A percentile compares a stretch with the other conserved stretches of the same genome.
phyloP scores from a whole-genome alignment of 2,888 invertebrate species.

The Germaria angustata region DNA sequence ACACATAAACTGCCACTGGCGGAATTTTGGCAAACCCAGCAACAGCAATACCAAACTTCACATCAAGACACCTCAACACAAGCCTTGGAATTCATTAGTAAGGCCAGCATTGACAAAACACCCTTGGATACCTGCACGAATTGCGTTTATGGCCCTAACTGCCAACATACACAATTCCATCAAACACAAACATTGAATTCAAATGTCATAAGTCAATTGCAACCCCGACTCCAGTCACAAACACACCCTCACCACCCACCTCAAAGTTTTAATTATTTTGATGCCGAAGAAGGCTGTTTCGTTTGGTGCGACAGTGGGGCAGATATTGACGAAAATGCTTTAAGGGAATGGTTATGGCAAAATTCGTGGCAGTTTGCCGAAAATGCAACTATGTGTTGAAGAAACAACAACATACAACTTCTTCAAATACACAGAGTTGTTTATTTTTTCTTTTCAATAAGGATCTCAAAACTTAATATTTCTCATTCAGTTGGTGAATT shows the following conservation, averaged over 20 bases:
- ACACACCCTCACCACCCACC: neutral
- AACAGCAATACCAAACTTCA: conserved; percentile 17
- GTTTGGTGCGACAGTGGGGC: conserved; percentile 46
- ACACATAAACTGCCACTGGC: conserved; percentile 43
- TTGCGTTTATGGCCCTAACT: conserved; percentile 77
- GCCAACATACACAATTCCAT: conserved; percentile 78
- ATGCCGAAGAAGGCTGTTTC: conserved; percentile 63
- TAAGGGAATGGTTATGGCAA: conserved; percentile 51
- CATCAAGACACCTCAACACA: conserved; percentile 29
- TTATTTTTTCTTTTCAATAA: conserved; percentile 22
- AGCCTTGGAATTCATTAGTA: conserved; percentile 71
- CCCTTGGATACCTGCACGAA: conserved; percentile 70
- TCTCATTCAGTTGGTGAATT: conserved; percentile 58
- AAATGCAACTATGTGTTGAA: conserved; percentile 64
- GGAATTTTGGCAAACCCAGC: conserved; percentile 39
- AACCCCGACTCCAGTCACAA: conserved; percentile 14
- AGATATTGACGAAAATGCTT: conserved; percentile 52
- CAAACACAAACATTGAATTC: conserved; percentile 47
- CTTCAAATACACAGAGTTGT: conserved; percentile 2
- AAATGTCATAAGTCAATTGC: conserved; percentile 37
- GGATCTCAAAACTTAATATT: conserved; percentile 57
- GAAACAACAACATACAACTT: neutral
- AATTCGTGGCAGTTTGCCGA: conserved; percentile 62
- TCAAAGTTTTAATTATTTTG: conserved; percentile 50
- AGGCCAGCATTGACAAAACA: conserved; percentile 76